These are phyloP conservation scores for Phylloscopus whistleri DNA, from an alignment of 2,113 vertebrate species.

Conservation along the genomic window DNA sequence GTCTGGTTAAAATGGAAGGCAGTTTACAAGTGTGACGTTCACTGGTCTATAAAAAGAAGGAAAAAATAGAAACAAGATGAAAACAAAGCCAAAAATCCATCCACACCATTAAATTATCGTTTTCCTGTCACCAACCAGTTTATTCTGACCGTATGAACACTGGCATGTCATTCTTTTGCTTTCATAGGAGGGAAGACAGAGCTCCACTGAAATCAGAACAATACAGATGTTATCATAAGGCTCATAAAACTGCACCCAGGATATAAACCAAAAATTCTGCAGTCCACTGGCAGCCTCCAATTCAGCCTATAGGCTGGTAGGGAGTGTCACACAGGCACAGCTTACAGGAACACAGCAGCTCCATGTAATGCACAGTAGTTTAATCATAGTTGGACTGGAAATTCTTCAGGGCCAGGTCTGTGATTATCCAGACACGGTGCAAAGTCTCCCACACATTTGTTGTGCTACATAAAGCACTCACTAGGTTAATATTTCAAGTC, in stretches of 20 bases:
- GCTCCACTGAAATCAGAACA: not conserved
- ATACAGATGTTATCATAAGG: not conserved
- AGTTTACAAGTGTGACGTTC: not conserved
- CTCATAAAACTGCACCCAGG: not conserved
- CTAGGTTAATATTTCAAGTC: not conserved
- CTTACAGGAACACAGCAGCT: not conserved
- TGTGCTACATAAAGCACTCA: not conserved
- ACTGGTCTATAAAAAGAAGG: not conserved
- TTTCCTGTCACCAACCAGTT: not conserved
- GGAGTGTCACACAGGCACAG: not conserved
- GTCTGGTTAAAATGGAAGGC: slow-evolving; percentile 28
- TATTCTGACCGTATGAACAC: not conserved
- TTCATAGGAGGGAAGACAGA: not conserved
- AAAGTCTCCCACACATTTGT: not conserved
- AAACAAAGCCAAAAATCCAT: slow-evolving; percentile 26
- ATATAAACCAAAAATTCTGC: fast-evolving
- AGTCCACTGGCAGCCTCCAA: not conserved
- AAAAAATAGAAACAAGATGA: not conserved
- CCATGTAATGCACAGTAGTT: fast-evolving
- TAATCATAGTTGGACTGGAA: not conserved
- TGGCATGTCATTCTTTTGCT: not conserved
- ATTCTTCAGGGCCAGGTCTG: not conserved
- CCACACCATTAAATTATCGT: not conserved
- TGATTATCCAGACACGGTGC: not conserved
- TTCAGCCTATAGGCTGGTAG: not conserved